Percentiles rank a stretch among this genome's conserved stretches.
Conservation (phyloP, 92 coral and sea anemone species). For the Palythoa grandiflora region DNA sequence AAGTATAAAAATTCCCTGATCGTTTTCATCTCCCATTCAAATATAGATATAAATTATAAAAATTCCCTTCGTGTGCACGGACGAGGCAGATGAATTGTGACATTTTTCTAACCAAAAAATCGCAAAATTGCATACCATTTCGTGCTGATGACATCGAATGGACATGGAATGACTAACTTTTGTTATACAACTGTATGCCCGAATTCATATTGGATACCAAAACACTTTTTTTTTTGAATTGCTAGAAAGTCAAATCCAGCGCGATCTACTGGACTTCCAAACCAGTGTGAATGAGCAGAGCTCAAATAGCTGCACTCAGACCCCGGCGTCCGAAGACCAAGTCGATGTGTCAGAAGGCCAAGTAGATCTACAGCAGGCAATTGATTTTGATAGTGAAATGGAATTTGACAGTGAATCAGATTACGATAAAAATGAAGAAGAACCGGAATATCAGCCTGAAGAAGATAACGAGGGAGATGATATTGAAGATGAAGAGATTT, state of each 20-base stretch:
- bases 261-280: background rate
- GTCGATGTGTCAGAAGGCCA: background rate
- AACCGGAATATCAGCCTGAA: background rate
- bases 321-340: background rate
- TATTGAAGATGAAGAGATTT: background rate
- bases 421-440: background rate
- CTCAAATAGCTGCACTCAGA: background rate
- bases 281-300: background rate
- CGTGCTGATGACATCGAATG: background rate
- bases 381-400: background rate
- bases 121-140: too few relatives aligned
- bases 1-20: background rate
- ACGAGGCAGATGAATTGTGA: too few relatives aligned
- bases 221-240: background rate
- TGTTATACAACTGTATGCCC: too few relatives aligned
- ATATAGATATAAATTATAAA: background rate
- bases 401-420: background rate
- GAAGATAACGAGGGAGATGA: conserved; percentile 6
- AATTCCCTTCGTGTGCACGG: too few relatives aligned
- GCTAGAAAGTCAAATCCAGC: background rate
- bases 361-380: background rate
- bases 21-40: background rate
- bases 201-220: background rate
- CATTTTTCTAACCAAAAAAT: too few relatives aligned
- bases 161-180: background rate